These are phyloP conservation scores for Papilio demoleus DNA, from an alignment of 2,888 invertebrate species.

Conservation along the genomic window DNA sequence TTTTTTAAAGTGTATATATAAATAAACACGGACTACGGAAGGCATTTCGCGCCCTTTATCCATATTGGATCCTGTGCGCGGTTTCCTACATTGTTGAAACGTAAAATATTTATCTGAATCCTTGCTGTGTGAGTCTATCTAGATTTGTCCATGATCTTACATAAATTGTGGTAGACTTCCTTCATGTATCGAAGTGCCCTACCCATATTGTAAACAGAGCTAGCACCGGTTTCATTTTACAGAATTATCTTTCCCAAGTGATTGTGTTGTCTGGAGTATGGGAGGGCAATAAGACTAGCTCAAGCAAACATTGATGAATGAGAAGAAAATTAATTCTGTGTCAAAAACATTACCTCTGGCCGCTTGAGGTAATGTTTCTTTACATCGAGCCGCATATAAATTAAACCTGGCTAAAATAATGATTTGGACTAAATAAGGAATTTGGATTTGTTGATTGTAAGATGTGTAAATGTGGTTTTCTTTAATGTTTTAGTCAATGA, in stretches of 20 bases:
- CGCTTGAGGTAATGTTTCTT: constrained; percentile 71
- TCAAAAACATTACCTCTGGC: constrained; percentile 67
- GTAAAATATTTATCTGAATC: constrained; percentile 81
- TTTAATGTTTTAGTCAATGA: constrained; percentile 29
- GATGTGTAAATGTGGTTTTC: constrained; percentile 27
- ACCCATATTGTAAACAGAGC: constrained; percentile 66
- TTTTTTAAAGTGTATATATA: constrained; percentile 81
- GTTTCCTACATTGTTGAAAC: constrained; percentile 80
- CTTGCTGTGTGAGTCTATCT: constrained; percentile 74
- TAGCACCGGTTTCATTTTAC: constrained; percentile 71
- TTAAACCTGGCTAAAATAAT: constrained; percentile 54
- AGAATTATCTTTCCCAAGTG: constrained; percentile 44
- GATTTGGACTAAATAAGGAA: constrained; percentile 46
- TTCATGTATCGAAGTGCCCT: constrained; percentile 62
- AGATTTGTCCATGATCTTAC: constrained; percentile 77
- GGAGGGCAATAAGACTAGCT: constrained; percentile 75
- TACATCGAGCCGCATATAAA: constrained; percentile 63
- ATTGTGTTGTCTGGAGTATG: constrained; percentile 57
- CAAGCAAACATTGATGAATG: constrained; percentile 54
- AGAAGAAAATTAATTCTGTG: constrained; percentile 56
- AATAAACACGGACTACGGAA: constrained; percentile 67
- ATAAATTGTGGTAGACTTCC: constrained; percentile 82
- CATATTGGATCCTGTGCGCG: constrained; percentile 80
- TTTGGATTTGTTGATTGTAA: constrained; percentile 39
- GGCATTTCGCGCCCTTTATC: constrained; percentile 73